phyloP scores from a whole-genome alignment of 2,888 invertebrate genomes.

The Quadriops clusia region DNA sequence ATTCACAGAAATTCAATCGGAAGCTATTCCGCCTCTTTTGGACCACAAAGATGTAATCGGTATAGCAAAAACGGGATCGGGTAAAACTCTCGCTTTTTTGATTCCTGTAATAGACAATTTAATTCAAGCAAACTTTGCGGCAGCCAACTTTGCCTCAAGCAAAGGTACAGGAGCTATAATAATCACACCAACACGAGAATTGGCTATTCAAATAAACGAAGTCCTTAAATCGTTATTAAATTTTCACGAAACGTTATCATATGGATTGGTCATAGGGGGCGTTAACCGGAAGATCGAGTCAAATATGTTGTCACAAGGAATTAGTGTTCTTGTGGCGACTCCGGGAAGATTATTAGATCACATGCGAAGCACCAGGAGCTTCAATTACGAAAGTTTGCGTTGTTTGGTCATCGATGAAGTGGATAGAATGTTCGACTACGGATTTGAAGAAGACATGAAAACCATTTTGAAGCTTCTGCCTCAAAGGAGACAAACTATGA shows the following conservation, averaged over 20 bases:
- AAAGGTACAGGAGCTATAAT: conserved; percentile 88
- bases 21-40: conserved; percentile 75
- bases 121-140: no score
- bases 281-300: conserved; percentile 84
- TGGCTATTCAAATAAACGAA: conserved; percentile 80
- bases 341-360: conserved; percentile 96
- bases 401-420: conserved; percentile 96
- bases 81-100: conserved; percentile 91
- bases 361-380: conserved; percentile 76
- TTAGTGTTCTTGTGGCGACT: conserved; percentile 91
- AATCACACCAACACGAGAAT: conserved; percentile 90
- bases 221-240: conserved; percentile 49
- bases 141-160: no score
- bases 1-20: conserved; percentile 93
- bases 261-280: conserved; percentile 92
- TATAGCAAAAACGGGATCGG: conserved; percentile 91
- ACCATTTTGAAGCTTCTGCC: conserved; percentile 86
- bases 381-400: conserved; percentile 89
- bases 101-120: conserved; percentile 96
- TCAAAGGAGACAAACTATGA: conserved; percentile 83
- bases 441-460: conserved; percentile 76
- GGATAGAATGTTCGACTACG: conserved; percentile 84
- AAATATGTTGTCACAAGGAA: conserved; percentile 78
- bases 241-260: conserved; percentile 84
- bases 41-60: conserved; percentile 91